phyloP scores from a whole-genome alignment of 2,113 vertebrate genomes.

The Alexandromys fortis region DNA sequence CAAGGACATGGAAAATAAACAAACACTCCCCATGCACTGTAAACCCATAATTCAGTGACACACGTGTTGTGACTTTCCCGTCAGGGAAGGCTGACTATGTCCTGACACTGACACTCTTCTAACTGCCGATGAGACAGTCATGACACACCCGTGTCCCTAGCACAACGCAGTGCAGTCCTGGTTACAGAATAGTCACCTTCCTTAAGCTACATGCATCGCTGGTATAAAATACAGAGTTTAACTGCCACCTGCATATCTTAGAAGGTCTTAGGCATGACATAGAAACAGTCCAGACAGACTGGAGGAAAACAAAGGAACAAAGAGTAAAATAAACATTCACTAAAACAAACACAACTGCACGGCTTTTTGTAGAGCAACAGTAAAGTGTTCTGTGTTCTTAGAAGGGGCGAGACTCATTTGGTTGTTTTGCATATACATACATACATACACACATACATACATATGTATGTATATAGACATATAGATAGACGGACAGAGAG shows the following conservation, averaged over 20 bases:
- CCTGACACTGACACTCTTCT: background rate
- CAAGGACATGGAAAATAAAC: background rate
- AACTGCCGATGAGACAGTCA: background rate
- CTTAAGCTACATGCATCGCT: background rate
- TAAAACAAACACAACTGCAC: background rate
- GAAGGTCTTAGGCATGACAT: background rate
- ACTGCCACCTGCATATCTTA: background rate
- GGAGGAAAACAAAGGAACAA: background rate
- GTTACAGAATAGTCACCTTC: background rate
- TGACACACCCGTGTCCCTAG: background rate
- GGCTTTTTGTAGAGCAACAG: background rate
- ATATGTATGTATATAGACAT: too few relatives aligned
- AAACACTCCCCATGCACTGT: background rate
- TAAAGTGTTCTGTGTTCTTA: background rate
- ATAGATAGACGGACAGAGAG: too few relatives aligned
- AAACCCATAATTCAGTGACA: background rate
- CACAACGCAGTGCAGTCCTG: background rate
- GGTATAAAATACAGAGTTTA: background rate
- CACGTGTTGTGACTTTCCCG: background rate
- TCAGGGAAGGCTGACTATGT: background rate
- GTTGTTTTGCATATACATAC: background rate
- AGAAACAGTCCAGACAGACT: background rate
- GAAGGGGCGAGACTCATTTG: background rate
- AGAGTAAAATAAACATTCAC: background rate
- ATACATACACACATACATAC: too few relatives aligned